A percentile compares a stretch with the other conserved stretches of the same genome.
Conservation (phyloP, 2,888 invertebrate genomes). For the Thyatira batis region DNA sequence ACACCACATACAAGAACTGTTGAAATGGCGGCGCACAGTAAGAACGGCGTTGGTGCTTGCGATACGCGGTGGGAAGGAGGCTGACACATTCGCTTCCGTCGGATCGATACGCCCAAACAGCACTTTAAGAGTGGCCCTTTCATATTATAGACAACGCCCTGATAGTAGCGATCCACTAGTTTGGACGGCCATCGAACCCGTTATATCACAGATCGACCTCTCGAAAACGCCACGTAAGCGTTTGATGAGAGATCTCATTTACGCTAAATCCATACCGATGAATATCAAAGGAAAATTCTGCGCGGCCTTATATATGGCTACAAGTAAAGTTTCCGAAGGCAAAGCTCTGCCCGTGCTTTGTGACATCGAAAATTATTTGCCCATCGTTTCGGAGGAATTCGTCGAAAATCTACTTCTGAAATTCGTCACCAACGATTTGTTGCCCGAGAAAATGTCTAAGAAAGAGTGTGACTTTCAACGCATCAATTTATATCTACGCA, state of each 20-base stretch:
- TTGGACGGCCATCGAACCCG: slow-evolving; percentile 48
- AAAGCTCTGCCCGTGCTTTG: slow-evolving; percentile 29
- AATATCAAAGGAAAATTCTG: slow-evolving; percentile 47
- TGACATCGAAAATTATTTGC: slow-evolving; percentile 35
- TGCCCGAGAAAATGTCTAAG: slow-evolving; percentile 14
- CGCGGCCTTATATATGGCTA: slow-evolving; percentile 33
- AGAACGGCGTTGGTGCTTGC: slow-evolving; percentile 45
- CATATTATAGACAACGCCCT: slow-evolving; percentile 26
- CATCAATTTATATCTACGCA: slow-evolving; percentile 30
- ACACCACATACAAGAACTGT: slow-evolving; percentile 27
- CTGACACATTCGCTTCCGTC: slow-evolving; percentile 29
- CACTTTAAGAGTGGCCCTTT: slow-evolving; percentile 40
- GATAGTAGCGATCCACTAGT: slow-evolving; percentile 29
- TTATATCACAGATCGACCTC: slow-evolving; percentile 35
- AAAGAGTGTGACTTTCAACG: neutral
- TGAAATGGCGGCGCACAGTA: slow-evolving; percentile 40
- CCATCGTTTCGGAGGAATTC: slow-evolving; percentile 30
- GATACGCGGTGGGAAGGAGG: slow-evolving; percentile 27
- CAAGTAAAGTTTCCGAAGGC: slow-evolving; percentile 22
- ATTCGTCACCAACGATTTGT: slow-evolving; percentile 25
- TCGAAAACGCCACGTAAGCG: slow-evolving; percentile 15
- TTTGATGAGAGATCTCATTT: slow-evolving; percentile 11
- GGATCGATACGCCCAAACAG: slow-evolving; percentile 36
- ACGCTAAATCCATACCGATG: slow-evolving; percentile 32
- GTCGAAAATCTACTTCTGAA: slow-evolving; percentile 27